Evolutionary conservation across 1,140 invertebrate genomes (phyloP).

Genomic region (Formica selysi): DNA sequence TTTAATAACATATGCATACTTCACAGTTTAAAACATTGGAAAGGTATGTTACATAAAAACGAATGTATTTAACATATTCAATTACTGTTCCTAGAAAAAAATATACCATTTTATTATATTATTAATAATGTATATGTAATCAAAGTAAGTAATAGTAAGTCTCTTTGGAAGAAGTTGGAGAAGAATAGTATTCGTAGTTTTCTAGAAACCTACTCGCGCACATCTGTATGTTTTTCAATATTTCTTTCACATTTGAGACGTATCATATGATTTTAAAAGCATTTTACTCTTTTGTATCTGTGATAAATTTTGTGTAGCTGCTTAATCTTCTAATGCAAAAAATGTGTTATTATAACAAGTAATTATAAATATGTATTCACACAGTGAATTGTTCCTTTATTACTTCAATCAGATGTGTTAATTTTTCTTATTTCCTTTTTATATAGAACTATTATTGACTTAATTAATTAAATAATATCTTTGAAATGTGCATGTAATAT

Average conservation of each 20-base stretch:
- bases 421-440: background rate
- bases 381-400: background rate
- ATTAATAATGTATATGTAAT: constrained; percentile 34
- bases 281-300: constrained; percentile 33
- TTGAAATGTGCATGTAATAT: background rate
- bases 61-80: constrained; percentile 32
- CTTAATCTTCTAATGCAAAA: background rate
- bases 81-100: constrained; percentile 29
- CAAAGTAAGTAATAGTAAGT: constrained; percentile 9
- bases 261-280: background rate
- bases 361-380: background rate
- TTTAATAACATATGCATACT: constrained; percentile 21
- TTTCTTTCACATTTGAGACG: background rate
- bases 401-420: background rate
- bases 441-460: background rate
- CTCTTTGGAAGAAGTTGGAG: background rate
- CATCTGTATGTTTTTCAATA: constrained; percentile 4
- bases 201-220: constrained; percentile 6
- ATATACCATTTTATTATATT: constrained; percentile 28
- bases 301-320: constrained; percentile 19
- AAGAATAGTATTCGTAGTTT: constrained; percentile 3
- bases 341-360: constrained; percentile 6
- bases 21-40: constrained; percentile 18
- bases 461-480: constrained; percentile 26
- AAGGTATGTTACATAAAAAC: constrained; percentile 27